Conservation (phyloP, 2,113 vertebrate genomes). For the Bufo bufo region DNA sequence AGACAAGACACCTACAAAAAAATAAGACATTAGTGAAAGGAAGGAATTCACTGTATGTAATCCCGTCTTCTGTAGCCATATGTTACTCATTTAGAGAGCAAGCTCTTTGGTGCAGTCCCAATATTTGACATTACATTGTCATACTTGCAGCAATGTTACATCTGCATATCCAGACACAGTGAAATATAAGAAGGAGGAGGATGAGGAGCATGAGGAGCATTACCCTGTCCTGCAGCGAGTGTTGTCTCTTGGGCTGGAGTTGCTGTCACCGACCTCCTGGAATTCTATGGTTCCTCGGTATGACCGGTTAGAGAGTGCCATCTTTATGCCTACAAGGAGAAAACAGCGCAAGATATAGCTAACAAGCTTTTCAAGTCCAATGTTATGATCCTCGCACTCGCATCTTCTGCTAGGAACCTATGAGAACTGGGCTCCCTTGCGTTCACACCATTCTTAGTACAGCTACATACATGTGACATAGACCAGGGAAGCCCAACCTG, state of each 20-base stretch:
- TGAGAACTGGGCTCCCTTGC: not conserved
- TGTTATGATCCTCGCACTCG: not conserved
- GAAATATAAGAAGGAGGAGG: conserved; percentile 5
- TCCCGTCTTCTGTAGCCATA: not conserved
- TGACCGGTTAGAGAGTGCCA: conserved; percentile 77
- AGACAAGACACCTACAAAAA: conserved; percentile 74
- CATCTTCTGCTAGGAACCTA: not conserved
- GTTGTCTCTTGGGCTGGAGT: conserved; percentile 77
- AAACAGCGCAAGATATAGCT: not conserved
- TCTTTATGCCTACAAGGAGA: conserved; percentile 67
- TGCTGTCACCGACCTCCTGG: conserved; percentile 71
- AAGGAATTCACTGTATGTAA: not conserved
- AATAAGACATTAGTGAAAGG: not conserved
- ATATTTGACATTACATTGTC: not conserved
- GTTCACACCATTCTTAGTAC: no score
- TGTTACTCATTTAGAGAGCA: not conserved
- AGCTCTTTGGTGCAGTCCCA: not conserved
- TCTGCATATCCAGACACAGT: not conserved
- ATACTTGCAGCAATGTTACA: not conserved
- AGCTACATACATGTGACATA: no score
- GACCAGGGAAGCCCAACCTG: no score
- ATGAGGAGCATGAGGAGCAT: not conserved
- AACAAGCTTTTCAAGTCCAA: not conserved
- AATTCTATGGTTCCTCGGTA: conserved; percentile 77
- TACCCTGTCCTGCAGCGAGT: conserved; percentile 82